Conservation (phyloP, 2,113 vertebrate genomes). For the Hippotragus niger region DNA sequence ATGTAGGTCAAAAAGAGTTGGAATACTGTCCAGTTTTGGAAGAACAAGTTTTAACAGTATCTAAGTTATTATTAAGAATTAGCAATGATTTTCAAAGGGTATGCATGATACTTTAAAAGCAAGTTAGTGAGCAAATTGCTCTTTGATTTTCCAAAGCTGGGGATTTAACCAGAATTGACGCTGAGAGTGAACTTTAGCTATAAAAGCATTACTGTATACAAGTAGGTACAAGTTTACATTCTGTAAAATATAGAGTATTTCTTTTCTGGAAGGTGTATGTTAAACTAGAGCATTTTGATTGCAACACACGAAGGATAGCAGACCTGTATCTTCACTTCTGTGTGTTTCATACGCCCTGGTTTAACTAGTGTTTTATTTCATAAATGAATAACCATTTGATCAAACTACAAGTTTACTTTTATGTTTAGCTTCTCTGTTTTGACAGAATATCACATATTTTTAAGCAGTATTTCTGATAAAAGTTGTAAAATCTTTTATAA, state of each 20-base stretch:
- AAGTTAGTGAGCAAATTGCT: neutral
- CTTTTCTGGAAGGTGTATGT: neutral
- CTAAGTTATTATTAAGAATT: neutral
- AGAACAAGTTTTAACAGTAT: neutral
- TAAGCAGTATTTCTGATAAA: constrained; percentile 6
- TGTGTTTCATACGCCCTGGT: neutral
- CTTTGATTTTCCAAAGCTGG: neutral
- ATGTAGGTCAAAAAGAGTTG: neutral
- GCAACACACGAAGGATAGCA: neutral
- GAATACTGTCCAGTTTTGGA: neutral
- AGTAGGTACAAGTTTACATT: neutral
- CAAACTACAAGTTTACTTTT: neutral
- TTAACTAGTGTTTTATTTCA: neutral
- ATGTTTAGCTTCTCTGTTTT: constrained; percentile 4
- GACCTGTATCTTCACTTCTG: neutral
- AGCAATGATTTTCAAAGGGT: neutral
- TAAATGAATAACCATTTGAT: neutral
- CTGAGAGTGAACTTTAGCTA: neutral
- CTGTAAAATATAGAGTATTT: neutral
- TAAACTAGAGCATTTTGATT: neutral
- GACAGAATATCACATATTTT: neutral
- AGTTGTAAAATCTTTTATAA: constrained; percentile 16
- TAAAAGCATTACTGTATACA: neutral
- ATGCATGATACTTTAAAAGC: neutral
- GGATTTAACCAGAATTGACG: neutral